Conservation (phyloP, 2,797 vertebrate species). For the Phylloscopus collybita region DNA sequence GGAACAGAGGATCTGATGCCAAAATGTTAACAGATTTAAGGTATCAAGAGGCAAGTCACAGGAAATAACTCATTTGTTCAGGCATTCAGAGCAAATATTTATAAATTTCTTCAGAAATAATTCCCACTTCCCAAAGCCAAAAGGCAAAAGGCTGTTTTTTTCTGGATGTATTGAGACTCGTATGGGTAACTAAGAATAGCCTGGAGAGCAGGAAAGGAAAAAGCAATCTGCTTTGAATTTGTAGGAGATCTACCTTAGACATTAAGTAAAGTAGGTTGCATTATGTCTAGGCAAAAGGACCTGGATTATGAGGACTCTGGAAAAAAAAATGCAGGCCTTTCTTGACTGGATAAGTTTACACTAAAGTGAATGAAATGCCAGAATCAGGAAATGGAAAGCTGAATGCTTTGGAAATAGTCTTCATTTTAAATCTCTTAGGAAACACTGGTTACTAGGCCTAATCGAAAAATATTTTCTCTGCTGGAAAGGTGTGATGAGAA, state of each 20-base stretch:
- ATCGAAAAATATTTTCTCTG: not conserved
- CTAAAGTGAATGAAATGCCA: not conserved
- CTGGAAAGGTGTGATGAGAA: not conserved
- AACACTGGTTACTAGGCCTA: not conserved
- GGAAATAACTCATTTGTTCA: conserved; percentile 68
- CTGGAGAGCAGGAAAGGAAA: conserved; percentile 1
- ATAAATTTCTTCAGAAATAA: conserved; percentile 59
- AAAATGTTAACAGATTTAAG: conserved; percentile 61
- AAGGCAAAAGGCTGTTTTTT: conserved; percentile 26
- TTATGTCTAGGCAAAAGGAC: not conserved
- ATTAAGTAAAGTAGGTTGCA: not conserved
- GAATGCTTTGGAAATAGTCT: conserved; percentile 24
- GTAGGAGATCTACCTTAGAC: not conserved
- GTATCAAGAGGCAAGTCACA: conserved; percentile 45
- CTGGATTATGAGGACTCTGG: not conserved
- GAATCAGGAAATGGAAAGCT: conserved; percentile 31
- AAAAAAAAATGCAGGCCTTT: not conserved
- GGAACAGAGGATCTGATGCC: conserved; percentile 17
- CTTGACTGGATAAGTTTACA: not conserved
- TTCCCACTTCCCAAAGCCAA: conserved; percentile 44
- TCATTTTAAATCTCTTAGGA: not conserved
- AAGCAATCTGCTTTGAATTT: conserved; percentile 16
- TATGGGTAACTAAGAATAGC: conserved; percentile 31
- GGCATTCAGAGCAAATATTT: conserved; percentile 61
- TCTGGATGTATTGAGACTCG: not conserved